Evolutionary conservation across 37 sponge, comb jelly and placozoan species (phyloP).

Genomic region (Mnemiopsis leidyi): DNA sequence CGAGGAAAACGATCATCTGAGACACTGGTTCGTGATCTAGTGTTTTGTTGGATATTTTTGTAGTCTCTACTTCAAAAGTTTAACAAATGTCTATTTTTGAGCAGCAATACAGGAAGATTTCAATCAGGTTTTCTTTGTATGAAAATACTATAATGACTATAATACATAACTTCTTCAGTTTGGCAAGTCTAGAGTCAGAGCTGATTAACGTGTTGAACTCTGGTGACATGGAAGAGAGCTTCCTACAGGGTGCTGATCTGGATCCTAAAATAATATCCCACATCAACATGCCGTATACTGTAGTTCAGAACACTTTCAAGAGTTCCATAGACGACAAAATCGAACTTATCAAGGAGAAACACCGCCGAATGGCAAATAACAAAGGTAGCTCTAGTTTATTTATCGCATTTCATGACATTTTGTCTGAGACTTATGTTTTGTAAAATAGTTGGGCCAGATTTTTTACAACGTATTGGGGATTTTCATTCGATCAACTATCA

Average conservation of each 20-base stretch:
- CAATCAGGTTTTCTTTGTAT: no score
- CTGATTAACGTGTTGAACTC: slow-evolving; percentile 27
- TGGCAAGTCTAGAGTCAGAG: slow-evolving; percentile 30
- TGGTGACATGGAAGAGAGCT: slow-evolving; percentile 39
- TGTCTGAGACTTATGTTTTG: no score
- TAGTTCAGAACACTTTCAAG: slow-evolving; percentile 34
- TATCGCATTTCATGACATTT: no score
- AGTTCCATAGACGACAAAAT: slow-evolving; percentile 42
- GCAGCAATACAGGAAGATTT: no score
- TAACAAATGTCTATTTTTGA: no score
- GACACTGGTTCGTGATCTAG: slow-evolving; percentile 31
- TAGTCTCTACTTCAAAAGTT: no score
- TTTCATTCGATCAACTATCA: not conserved
- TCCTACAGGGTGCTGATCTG: not conserved
- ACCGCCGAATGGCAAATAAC: slow-evolving; percentile 16
- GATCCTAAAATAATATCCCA: slow-evolving; percentile 33
- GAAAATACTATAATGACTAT: no score
- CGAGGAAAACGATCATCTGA: slow-evolving; percentile 48
- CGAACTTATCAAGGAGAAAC: slow-evolving; percentile 47
- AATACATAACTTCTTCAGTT: not conserved
- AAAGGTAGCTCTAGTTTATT: no score
- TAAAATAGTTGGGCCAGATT: no score
- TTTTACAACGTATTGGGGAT: no score
- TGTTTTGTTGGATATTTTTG: no score
- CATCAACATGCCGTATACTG: slow-evolving; percentile 53